Evolutionary conservation across 2,113 vertebrate species (phyloP).

Genomic region (Anguilla rostrata): DNA sequence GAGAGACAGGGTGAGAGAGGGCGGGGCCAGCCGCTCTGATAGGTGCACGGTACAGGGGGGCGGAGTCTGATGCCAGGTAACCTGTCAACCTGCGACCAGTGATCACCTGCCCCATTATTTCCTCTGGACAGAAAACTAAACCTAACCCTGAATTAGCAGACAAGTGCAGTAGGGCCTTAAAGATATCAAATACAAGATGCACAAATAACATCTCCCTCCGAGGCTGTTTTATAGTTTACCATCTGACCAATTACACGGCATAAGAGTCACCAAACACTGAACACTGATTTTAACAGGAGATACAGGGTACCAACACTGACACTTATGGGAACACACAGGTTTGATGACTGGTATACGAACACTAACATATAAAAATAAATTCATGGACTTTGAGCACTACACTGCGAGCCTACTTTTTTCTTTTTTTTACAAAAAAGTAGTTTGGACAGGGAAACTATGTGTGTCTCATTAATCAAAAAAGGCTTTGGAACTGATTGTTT

Average conservation of each 20-base stretch:
- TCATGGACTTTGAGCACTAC: not conserved
- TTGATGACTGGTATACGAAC: not conserved
- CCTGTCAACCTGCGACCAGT: not conserved
- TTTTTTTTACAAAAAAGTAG: not conserved
- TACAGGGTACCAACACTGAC: constrained; percentile 15
- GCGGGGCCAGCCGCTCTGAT: constrained; percentile 26
- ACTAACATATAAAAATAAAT: not conserved
- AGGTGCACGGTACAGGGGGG: constrained; percentile 21
- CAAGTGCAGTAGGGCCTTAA: not conserved
- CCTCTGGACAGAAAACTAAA: not conserved
- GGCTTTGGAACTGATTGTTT: not conserved
- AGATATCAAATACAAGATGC: not conserved
- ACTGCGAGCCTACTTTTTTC: not conserved
- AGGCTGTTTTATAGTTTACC: not conserved
- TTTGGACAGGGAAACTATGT: not conserved
- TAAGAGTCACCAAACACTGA: constrained; percentile 20
- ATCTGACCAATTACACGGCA: not conserved
- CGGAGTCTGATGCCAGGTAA: not conserved
- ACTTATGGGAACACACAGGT: not conserved
- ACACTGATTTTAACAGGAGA: not conserved
- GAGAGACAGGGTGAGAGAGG: constrained; percentile 45
- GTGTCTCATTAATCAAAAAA: not conserved
- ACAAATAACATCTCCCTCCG: not conserved
- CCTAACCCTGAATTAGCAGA: not conserved
- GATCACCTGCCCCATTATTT: not conserved